Percentiles rank a stretch among this genome's conserved stretches.
Conservation (phyloP, 2,888 invertebrate genomes). For the Limenitis camilla region DNA sequence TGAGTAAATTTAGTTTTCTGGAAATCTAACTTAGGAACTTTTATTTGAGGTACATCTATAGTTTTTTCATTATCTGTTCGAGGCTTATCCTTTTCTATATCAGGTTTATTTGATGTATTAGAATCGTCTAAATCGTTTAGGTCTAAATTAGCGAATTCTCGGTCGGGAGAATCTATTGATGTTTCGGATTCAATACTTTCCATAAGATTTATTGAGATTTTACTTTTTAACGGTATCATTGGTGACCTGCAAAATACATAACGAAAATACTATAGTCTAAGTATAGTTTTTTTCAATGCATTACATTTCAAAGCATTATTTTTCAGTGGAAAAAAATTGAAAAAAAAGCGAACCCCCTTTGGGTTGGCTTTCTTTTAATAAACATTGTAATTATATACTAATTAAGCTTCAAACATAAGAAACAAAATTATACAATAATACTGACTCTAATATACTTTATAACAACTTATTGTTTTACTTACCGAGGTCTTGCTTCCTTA, state of each 20-base stretch:
- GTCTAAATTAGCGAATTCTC: slow-evolving; percentile 62
- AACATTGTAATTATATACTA: too few relatives aligned
- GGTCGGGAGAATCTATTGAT: slow-evolving; percentile 66
- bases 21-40: slow-evolving; percentile 59
- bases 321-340: neutral
- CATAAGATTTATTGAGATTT: slow-evolving; percentile 71
- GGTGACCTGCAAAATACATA: slow-evolving; percentile 48
- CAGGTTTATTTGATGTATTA: slow-evolving; percentile 43
- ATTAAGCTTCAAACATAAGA: too few relatives aligned
- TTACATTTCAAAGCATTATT: neutral
- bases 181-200: slow-evolving; percentile 71
- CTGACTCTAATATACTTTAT: too few relatives aligned
- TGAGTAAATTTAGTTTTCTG: slow-evolving; percentile 35
- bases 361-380: too few relatives aligned
- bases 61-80: slow-evolving; percentile 48
- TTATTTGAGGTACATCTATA: slow-evolving; percentile 47
- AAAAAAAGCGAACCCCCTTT: neutral
- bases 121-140: slow-evolving; percentile 60
- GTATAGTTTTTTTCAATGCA: too few relatives aligned
- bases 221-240: slow-evolving; percentile 63
- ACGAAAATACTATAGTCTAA: too few relatives aligned
- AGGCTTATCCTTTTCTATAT: slow-evolving; percentile 43
- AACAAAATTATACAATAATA: too few relatives aligned
- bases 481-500: slow-evolving; percentile 57
- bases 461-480: slow-evolving; percentile 14